phyloP scores from a whole-genome alignment of 2,888 invertebrate genomes.

The Congeria kusceri region DNA sequence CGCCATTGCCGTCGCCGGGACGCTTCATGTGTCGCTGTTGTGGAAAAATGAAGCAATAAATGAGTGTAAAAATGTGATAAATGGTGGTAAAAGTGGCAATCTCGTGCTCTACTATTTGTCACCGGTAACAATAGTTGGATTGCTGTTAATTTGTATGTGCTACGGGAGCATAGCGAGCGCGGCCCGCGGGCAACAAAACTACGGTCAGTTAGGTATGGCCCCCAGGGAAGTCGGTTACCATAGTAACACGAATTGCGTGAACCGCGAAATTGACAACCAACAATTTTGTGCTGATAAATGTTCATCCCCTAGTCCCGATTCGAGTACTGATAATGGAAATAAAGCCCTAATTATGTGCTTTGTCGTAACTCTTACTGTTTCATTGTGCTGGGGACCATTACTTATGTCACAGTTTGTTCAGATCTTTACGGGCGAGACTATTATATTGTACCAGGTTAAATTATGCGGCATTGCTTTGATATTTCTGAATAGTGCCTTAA shows the following conservation, averaged over 20 bases:
- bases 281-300: slow-evolving; percentile 28
- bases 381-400: slow-evolving; percentile 78
- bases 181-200: slow-evolving; percentile 63
- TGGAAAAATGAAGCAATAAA: slow-evolving; percentile 68
- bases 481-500: slow-evolving; percentile 78
- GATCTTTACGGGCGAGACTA: slow-evolving; percentile 74
- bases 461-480: slow-evolving; percentile 79
- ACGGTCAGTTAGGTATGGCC: slow-evolving; percentile 9
- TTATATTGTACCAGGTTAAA: slow-evolving; percentile 79
- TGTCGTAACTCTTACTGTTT: slow-evolving; percentile 75
- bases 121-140: slow-evolving; percentile 71
- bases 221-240: slow-evolving; percentile 32
- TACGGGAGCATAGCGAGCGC: slow-evolving; percentile 73
- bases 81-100: slow-evolving; percentile 69
- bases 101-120: slow-evolving; percentile 77
- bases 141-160: slow-evolving; percentile 67
- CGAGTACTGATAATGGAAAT: slow-evolving; percentile 71
- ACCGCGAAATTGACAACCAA: slow-evolving; percentile 28
- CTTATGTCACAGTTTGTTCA: slow-evolving; percentile 76
- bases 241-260: slow-evolving; percentile 47
- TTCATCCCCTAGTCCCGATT: slow-evolving; percentile 49
- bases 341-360: slow-evolving; percentile 77
- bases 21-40: slow-evolving; percentile 71
- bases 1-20: slow-evolving; percentile 71
- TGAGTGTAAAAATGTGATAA: slow-evolving; percentile 73